Base-by-base conservation (phyloP, 2,888 invertebrate genomes). In the Terebella lapidaria region DNA sequence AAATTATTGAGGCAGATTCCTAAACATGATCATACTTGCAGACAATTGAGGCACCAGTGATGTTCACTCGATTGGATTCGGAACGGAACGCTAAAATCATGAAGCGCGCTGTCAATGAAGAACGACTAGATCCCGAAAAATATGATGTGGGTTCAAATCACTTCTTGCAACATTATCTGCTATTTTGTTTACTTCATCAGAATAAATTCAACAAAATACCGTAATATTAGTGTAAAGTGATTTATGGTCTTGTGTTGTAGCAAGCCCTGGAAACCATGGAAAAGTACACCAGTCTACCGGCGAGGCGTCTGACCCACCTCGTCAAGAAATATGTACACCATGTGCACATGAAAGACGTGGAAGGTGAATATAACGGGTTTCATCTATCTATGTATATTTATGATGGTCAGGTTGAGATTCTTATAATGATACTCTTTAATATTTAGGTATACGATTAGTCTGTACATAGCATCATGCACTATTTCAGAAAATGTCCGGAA, bases 21-120 rank as follows among this genome's bases (percentile, higher is more conserved):
- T n/a, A n/a, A n/a, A n/a, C n/a, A n/a, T n/a, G n/a, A n/a, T n/a
- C n/a, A n/a, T n/a, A n/a, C n/a, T n/a, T n/a, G 42, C 42, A 35
- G n/a, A 66, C 69, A 20, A 26, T 2, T 18, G 59, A 61, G 5
- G 30, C 59, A 4, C 71, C 75, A 1, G 65, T 80, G 3, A 76
- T 80, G 76, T 80, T 80, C 67, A 79, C 80, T 2, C 64, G 78
- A 27, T 66, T 79, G 5, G 79, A 79, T 65, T 74, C 73, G 0
- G 79, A 79, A 60, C 67, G 79, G 53, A 80, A 80, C 64, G 72
- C 77, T 24, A 78, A 78, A 63, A 73, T 73, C 18, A 73, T 80
- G 74, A 77, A 78, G 68, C 70, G 72, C 62, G 79, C 78, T 24
- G 61, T 69, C 3, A 60, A 62, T 30, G 67, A 72, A 25, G 22